Conservation (phyloP, 2,888 invertebrate genomes). For the Platycnemis pennipes region DNA sequence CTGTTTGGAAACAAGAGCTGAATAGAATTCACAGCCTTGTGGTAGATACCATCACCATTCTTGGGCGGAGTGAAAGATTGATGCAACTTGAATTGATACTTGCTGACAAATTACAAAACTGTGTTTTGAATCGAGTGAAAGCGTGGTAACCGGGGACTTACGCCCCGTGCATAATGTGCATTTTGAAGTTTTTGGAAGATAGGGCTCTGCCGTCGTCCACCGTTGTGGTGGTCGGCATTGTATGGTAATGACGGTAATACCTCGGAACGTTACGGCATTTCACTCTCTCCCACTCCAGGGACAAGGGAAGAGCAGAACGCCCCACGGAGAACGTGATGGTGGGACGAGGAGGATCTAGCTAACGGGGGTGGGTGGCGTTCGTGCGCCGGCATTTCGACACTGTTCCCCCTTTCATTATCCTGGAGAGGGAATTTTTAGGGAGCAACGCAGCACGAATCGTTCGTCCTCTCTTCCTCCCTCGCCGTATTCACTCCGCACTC, state of each 20-base stretch:
- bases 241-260: not conserved
- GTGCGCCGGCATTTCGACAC: not conserved
- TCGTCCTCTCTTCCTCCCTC: not conserved
- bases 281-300: not conserved
- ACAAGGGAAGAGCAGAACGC: not conserved
- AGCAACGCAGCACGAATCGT: not conserved
- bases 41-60: not conserved
- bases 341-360: not conserved
- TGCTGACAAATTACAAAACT: not conserved
- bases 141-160: constrained; percentile 5
- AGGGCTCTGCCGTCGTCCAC: not conserved
- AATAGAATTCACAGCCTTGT: not conserved
- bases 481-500: not conserved
- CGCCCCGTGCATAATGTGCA: not conserved
- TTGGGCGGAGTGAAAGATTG: not conserved
- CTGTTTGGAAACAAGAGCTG: not conserved
- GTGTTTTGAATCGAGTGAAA: not conserved
- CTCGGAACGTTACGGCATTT: not conserved
- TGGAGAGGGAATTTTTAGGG: not conserved
- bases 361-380: not conserved
- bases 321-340: not conserved
- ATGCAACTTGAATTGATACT: not conserved
- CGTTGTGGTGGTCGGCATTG: not conserved
- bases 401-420: not conserved
- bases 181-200: not conserved